Percentiles rank a stretch among this genome's conserved stretches.
Conservation (phyloP, 2,888 invertebrate genomes). For the Pheosia gnoma region DNA sequence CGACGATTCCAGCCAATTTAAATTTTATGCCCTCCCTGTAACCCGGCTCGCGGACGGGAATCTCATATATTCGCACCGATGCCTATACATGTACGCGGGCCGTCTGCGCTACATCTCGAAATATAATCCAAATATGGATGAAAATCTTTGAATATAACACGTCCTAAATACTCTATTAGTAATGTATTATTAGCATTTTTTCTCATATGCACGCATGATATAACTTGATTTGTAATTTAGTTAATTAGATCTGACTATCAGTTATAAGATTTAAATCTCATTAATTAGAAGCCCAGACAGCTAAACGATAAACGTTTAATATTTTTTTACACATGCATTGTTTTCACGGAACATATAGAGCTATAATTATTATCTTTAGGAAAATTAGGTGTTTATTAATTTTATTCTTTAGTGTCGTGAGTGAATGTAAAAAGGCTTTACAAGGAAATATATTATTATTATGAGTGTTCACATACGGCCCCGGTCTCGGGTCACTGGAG, state of each 20-base stretch:
- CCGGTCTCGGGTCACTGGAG: slow-evolving; percentile 70
- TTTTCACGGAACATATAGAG: background rate
- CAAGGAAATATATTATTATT: slow-evolving; percentile 39
- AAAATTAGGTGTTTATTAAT: slow-evolving; percentile 2
- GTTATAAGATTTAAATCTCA: too few species aligned
- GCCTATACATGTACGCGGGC: slow-evolving; percentile 19
- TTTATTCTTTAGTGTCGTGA: background rate
- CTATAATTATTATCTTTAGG: background rate
- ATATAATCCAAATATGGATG: background rate
- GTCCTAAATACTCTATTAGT: too few species aligned
- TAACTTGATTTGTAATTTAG: too few species aligned
- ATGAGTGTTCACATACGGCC: slow-evolving; percentile 54
- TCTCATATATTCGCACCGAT: slow-evolving; percentile 39
- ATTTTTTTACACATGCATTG: too few species aligned
- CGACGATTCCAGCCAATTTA: slow-evolving; percentile 72
- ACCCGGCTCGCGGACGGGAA: slow-evolving; percentile 44
- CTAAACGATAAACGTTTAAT: too few species aligned
- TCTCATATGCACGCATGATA: too few species aligned
- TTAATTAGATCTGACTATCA: too few species aligned
- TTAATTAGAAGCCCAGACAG: too few species aligned
- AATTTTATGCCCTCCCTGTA: slow-evolving; percentile 62
- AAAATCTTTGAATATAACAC: too few species aligned
- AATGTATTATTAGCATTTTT: too few species aligned
- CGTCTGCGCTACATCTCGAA: background rate
- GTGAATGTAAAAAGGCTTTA: slow-evolving; percentile 15